Evolutionary conservation across 2,888 invertebrate genomes (phyloP), one percentile per base, ranked within the genome.

Genomic region (Rosalia funebris): DNA sequence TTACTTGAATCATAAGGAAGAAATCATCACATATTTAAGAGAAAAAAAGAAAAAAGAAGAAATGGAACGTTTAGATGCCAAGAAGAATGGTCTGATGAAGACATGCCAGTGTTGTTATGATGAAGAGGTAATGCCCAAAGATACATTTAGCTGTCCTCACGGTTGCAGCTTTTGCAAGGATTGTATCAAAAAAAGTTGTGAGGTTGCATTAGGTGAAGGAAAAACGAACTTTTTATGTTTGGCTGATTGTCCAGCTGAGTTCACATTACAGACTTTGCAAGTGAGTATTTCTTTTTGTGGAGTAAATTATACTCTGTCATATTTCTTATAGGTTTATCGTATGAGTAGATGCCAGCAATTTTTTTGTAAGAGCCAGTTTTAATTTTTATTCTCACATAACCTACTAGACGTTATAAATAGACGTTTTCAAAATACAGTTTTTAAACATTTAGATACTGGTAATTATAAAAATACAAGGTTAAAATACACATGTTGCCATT

Each of bases 101-200:
- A 82, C 82, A 11, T 87, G 87, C 73, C 68, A 74, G n/a, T 86
- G 86, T 72, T 87, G 87, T 71, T 87, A 64, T 61, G 83, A 85
- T 65, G 84, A 85, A 50, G 84, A 86, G 66, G 78, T 84, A 11
- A 74, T 86, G 65, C 78, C 73, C 0, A 76, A 78, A 7, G 82
- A 84, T 60, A 75, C 78, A 52, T 72, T 77, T 2, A 63, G 66
- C 1, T 85, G 85, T 66, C 68, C 73, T 3, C 75, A 73, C 11
- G 82, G 80, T 0, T 85, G 85, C 65, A 61, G 75, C 10, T 84
- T 84, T 71, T 85, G 85, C 63, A 75, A 73, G 46, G 60, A 60
- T 5, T 85, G 85, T 66, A 74, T 85, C 1, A 64, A 63, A 54
- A 80, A 75, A 58, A 77, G 80, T 31, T 75, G 77, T 3, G 81